These are phyloP conservation scores for Rhingia campestris DNA, from an alignment of 2,888 invertebrate genomes.

Conservation along the genomic window DNA sequence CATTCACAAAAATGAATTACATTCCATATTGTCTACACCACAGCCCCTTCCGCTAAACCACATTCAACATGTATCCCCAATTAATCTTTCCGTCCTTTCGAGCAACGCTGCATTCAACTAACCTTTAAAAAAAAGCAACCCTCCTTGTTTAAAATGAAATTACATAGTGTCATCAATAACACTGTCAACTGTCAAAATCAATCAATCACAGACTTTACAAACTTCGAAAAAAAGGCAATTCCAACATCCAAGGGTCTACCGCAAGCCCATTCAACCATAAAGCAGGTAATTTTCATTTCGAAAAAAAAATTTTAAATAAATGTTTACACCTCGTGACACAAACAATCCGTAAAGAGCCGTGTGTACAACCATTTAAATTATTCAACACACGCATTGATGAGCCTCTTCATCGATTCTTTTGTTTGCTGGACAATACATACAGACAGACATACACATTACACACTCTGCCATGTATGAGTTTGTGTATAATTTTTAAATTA, in stretches of 20 bases:
- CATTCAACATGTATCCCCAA: constrained; percentile 10
- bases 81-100: constrained; percentile 11
- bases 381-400: constrained; percentile 62
- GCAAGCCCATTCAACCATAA: constrained; percentile 42
- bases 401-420: constrained; percentile 36
- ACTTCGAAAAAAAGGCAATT: constrained; percentile 17
- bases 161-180: constrained; percentile 54
- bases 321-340: constrained; percentile 66
- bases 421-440: constrained; percentile 10
- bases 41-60: background rate
- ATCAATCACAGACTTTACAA: constrained; percentile 51
- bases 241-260: constrained; percentile 35
- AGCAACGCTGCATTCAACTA: background rate
- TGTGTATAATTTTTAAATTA: constrained; percentile 30
- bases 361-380: constrained; percentile 45
- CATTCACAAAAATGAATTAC: too few relatives aligned
- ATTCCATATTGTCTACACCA: background rate
- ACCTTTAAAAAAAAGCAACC: constrained; percentile 3
- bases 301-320: constrained; percentile 49
- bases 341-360: constrained; percentile 18
- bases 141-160: constrained; percentile 16
- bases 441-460: background rate
- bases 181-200: constrained; percentile 54
- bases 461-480: background rate
- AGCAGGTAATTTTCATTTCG: constrained; percentile 38